Base-by-base conservation (phyloP, 37 sponge, comb jelly and placozoan species). In the Mnemiopsis leidyi region DNA sequence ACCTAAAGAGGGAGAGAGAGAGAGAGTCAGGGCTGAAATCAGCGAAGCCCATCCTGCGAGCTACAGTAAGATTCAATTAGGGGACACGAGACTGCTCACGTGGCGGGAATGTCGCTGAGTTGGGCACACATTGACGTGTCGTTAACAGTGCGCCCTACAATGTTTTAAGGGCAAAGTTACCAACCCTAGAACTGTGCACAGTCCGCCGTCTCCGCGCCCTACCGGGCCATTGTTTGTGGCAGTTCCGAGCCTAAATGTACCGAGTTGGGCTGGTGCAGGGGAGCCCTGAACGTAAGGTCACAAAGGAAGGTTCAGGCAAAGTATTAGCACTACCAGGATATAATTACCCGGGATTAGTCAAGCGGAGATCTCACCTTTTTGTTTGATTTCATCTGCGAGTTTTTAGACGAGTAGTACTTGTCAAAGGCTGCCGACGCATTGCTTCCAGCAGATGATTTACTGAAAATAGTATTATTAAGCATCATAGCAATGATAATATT, bases 341-440 rank as follows among this genome's bases (percentile, higher is more conserved):
- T 48, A 48, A 48, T 48, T 48, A 48, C 9, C 9, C 13, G 13
- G 61, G 61, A 13, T 48, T 48, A 48, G 9, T 48, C 9, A 48
- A 48, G 61, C 61, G 61, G 61, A 48, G 61, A 48, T 48, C 61
- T 69, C 29, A 69, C 73, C 73, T 69, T 69, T 25, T 69, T 69
- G 73, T 25, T 69, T 20, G 73, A 69, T 69, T 69, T 69, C 73
- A 28, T 69, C 29, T 69, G 73, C n/a, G 73, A 69, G 73, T 69
- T 69, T 69, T 69, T 69, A 25, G 73, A 69, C 28, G 73, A 69
- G 73, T 69, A 69, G 73, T 69, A 69, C 73, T 69, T 69, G 29
- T 69, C 73, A 69, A 69, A 69, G 73, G 73, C 73, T 28, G 73
- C 73, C 24, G 73, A 69, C n/a, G 73, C 73, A 25, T 69, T 69